These are phyloP conservation scores for Ophion slaviceki DNA, from an alignment of 2,888 invertebrate genomes.

Conservation along the genomic window DNA sequence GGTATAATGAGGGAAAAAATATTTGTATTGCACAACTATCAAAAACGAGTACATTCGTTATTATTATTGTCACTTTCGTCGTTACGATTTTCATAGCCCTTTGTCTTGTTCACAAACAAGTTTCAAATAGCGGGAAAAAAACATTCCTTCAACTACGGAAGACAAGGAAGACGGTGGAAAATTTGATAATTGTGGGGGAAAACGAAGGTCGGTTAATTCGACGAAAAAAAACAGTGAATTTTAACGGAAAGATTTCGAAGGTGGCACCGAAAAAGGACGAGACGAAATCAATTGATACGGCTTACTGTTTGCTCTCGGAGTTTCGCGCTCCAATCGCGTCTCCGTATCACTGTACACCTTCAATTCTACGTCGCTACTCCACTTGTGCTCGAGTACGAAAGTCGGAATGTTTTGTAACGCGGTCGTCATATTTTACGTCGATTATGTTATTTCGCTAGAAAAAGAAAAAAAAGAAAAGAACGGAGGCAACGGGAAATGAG, in stretches of 20 bases:
- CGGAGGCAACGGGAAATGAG: background rate
- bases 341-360: conserved; percentile 75
- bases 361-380: conserved; percentile 81
- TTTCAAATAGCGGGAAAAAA: too few species aligned
- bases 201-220: background rate
- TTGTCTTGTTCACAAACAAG: too few species aligned
- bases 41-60: too few species aligned
- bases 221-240: background rate
- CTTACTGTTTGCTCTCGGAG: conserved; percentile 71
- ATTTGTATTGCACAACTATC: too few species aligned
- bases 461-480: conserved; percentile 17
- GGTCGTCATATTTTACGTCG: conserved; percentile 76
- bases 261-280: background rate
- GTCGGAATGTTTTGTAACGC: conserved; percentile 82
- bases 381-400: conserved; percentile 81
- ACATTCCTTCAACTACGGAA: background rate
- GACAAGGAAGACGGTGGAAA: background rate
- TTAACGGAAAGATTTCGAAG: too few species aligned
- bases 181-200: background rate
- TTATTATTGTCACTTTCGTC: too few species aligned
- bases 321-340: conserved; percentile 52
- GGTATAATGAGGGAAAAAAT: too few species aligned
- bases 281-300: conserved; percentile 24
- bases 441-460: conserved; percentile 47
- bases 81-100: too few species aligned